Evolutionary conservation across 1,140 invertebrate species (phyloP).

Genomic region (Bombus pyrosoma): DNA sequence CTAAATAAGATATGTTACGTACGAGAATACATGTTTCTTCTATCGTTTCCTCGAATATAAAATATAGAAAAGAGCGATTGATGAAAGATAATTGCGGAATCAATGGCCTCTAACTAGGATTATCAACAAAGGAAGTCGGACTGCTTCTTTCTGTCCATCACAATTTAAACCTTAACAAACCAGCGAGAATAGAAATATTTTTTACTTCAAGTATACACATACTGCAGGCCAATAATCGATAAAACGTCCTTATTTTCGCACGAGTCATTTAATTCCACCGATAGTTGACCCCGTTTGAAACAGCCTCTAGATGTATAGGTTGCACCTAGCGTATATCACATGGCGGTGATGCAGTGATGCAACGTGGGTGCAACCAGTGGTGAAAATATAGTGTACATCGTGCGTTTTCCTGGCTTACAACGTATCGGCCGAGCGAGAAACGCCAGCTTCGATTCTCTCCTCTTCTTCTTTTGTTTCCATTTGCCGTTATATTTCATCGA

Average conservation of each 20-base stretch:
- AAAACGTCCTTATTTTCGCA: not conserved
- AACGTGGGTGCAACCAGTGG: constrained; percentile 56
- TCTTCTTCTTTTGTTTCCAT: constrained; percentile 56
- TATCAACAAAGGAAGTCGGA: not conserved
- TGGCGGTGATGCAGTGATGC: constrained; percentile 32
- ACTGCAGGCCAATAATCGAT: not conserved
- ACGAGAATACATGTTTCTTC: not conserved
- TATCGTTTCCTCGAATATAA: not conserved
- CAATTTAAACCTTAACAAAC: not conserved
- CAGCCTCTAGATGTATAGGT: constrained; percentile 9
- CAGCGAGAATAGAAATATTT: not conserved
- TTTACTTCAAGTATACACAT: not conserved
- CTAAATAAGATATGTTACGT: not conserved
- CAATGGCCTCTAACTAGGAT: not conserved
- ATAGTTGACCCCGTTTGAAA: constrained; percentile 16
- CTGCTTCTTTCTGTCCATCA: too few relatives aligned
- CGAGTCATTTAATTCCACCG: constrained; percentile 10
- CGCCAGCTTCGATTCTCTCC: constrained; percentile 20
- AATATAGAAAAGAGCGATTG: not conserved
- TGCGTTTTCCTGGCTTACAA: constrained; percentile 10
- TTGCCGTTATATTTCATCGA: constrained; percentile 54
- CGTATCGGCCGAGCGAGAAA: constrained; percentile 56
- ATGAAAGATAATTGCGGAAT: too few relatives aligned
- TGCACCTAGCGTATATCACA: constrained; percentile 2
- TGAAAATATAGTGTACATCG: constrained; percentile 67